Conservation (phyloP, 1,140 invertebrate genomes). For the Drosophila sucinea region DNA sequence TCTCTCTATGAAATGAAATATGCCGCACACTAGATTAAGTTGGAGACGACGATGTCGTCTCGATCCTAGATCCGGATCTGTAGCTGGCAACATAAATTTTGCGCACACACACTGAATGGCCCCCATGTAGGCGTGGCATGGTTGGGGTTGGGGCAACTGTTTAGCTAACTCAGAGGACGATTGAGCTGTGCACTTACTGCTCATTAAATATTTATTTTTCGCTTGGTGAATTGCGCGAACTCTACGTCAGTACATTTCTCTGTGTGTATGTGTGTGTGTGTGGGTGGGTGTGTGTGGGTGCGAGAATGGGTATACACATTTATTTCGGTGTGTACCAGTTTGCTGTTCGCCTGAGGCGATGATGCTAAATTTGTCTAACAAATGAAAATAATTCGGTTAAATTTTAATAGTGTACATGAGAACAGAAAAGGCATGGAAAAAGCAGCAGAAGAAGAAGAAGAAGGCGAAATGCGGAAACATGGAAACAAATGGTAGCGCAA, state of each 20-base stretch:
- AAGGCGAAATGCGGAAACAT: not conserved
- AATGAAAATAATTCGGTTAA: slow-evolving; percentile 17
- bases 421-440: not conserved
- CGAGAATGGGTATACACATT: not conserved
- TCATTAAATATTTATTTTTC: slow-evolving; percentile 27
- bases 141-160: not conserved
- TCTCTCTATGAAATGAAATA: slow-evolving; percentile 2
- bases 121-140: not conserved
- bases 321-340: not conserved
- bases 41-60: not conserved
- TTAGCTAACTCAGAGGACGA: slow-evolving; percentile 9
- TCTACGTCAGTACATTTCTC: not conserved
- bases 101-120: not conserved
- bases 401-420: slow-evolving; percentile 16
- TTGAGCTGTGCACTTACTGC: slow-evolving; percentile 18
- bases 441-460: not conserved
- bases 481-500: not conserved
- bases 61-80: slow-evolving; percentile 10
- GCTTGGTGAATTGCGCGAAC: slow-evolving; percentile 10
- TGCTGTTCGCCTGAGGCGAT: not conserved
- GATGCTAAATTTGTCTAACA: slow-evolving; percentile 11
- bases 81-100: slow-evolving; percentile 6
- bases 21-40: slow-evolving; percentile 15
- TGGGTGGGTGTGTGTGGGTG: not conserved
- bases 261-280: not conserved